Evolutionary conservation across 2,888 invertebrate genomes (phyloP), one percentile per base, ranked within the genome.

Genomic region (Drosophila recens): DNA sequence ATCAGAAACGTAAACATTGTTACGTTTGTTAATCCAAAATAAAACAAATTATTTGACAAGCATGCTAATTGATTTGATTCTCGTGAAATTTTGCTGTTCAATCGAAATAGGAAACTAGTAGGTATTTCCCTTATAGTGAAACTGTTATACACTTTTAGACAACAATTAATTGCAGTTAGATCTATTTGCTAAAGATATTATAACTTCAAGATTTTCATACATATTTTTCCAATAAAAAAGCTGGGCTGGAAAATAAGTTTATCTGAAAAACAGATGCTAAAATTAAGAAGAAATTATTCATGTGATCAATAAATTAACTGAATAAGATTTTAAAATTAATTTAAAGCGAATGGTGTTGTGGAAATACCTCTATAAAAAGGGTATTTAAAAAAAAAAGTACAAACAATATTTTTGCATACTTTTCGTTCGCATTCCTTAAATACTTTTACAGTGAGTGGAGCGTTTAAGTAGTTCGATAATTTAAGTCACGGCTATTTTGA

Each of bases 31-130:
- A 86, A 85, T 83, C 83, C 88, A 70, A 80, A 86, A 74, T 75
- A 72, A 58, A 85, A 88, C 80, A 88, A 80, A 72, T 67, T 68
- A 72, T 75, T 83, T 81, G 85, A 83, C 85, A 85, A 74, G 83
- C 65, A 40, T 34, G 61, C 62, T 87, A 87, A 85, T 87, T 87
- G 83, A 85, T 85, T 83, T 73, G 63, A 73, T 85, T 85, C 85
- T 87, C 80, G 85, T 84, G 87, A 58, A 78, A 52, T 58, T 59
- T 62, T 58, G 52, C 23, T 20, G 46, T 49, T 53, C 43, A 61
- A 61, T 20, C 43, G 34, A 43, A 27, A 42, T n/a, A n/a, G 36
- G 30, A 56, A 53, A 63, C 52, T 63, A 23, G n/a, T 15, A 27
- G 34, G 33, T 57, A 63, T 63, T 75, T 57, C 42, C 36, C 38